Evolutionary conservation across 2,888 invertebrate species (phyloP), one percentile per base, ranked within the genome.

Genomic region (Graphium colonna): DNA sequence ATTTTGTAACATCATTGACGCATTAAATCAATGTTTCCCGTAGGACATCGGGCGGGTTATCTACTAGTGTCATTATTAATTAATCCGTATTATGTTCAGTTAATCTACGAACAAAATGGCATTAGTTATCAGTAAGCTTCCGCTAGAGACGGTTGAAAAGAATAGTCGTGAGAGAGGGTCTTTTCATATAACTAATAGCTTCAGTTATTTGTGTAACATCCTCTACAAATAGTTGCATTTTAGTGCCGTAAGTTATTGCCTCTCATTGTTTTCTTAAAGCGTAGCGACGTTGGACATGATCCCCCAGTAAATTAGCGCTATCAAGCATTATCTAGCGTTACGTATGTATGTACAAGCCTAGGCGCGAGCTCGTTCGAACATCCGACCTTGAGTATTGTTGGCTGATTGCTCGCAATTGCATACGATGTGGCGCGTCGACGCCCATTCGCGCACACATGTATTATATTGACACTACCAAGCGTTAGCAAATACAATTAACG

Each of bases 341-440:
- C 46, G 21, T 21, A 21, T 21, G 21, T 21, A 21, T 21, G 51
- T 55, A 51, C 18, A 28, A 57, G 58, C 51, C 52, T 59, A 60
- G 58, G 59, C 61, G 57, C 57, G 57, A 59, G 59, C 57, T 60
- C 59, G 64, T 68, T 67, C 61, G 59, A 56, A 58, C 47, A 54
- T 58, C 21, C 60, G 63, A 56, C 84, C 84, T 86, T 85, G 81
- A 77, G 68, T 73, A 74, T 76, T 79, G 78, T 83, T 79, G 75
- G 75, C 80, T 79, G 76, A 79, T 81, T 78, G 75, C 69, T 69
- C 62, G 68, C 68, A 62, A 73, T 73, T 74, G 73, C 77, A 67
- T 70, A 67, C 56, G 5, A 60, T 59, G 56, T 67, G 64, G 64
- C 65, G 67, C 62, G 63, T 60, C 60, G 55, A 60, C 60, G 64